Percentiles rank a stretch among this genome's conserved stretches.
phyloP scores from a whole-genome alignment of 2,113 vertebrate genomes.

The Notiomystis cincta region DNA sequence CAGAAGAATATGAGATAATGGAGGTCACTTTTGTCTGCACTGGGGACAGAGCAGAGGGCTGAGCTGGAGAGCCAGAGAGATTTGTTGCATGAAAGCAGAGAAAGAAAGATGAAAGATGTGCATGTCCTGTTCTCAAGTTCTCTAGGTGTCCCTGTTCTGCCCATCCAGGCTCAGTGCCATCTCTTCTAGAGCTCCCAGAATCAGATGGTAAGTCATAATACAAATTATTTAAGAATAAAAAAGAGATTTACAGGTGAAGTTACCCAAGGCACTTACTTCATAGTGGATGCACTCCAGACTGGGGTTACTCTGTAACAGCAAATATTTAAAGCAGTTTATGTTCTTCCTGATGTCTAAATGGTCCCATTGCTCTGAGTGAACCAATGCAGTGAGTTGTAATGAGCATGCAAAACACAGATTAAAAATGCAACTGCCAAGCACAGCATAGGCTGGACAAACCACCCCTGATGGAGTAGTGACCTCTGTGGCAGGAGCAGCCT shows the following conservation, averaged over 20 bases:
- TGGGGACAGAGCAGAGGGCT: neutral
- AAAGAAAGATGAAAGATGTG: neutral
- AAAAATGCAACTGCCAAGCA: neutral
- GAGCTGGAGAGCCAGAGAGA: neutral
- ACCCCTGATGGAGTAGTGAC: accelerated
- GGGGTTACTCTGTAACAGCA: neutral
- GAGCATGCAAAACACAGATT: neutral
- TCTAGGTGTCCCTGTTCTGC: neutral
- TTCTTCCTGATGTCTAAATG: neutral
- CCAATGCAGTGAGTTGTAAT: neutral
- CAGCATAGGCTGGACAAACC: neutral
- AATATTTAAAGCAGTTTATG: neutral
- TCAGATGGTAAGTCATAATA: neutral
- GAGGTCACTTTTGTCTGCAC: neutral
- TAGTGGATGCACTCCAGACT: neutral
- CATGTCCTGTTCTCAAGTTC: neutral
- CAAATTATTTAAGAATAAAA: neutral
- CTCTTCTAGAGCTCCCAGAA: neutral
- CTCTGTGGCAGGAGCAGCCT: neutral
- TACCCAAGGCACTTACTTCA: neutral
- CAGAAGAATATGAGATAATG: neutral
- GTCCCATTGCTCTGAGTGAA: neutral
- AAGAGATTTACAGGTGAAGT: neutral
- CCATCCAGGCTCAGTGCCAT: neutral
- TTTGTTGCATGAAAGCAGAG: neutral